These are phyloP conservation scores for Ophiodon elongatus DNA, from an alignment of 2,113 vertebrate species.

Conservation along the genomic window DNA sequence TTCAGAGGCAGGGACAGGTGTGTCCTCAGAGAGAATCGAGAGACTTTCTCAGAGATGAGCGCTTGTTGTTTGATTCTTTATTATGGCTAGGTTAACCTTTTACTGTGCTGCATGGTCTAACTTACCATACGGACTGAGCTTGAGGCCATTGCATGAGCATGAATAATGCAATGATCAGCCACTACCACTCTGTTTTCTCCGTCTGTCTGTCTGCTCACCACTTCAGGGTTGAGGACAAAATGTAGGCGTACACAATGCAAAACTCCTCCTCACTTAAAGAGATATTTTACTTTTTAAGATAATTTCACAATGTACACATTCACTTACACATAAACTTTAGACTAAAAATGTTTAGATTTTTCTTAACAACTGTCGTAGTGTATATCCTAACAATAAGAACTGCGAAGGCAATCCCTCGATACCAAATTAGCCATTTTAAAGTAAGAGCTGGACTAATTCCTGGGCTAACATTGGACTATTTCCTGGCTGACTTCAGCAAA, in stretches of 20 bases:
- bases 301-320: background rate
- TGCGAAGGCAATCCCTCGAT: no score
- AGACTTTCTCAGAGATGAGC: background rate
- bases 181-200: constrained; percentile 34
- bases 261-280: constrained; percentile 3
- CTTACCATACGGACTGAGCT: constrained; percentile 60
- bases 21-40: background rate
- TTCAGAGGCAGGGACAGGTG: background rate
- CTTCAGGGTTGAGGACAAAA: constrained; percentile 38
- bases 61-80: constrained; percentile 1
- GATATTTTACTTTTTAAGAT: background rate
- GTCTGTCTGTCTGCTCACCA: constrained; percentile 48
- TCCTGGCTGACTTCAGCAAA: background rate
- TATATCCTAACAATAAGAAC: background rate
- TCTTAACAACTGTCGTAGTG: background rate
- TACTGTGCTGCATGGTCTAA: constrained; percentile 4
- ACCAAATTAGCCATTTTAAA: background rate
- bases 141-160: constrained; percentile 62
- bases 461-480: background rate
- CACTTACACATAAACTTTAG: background rate
- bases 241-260: background rate
- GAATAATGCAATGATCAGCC: constrained; percentile 75
- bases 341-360: background rate
- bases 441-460: background rate
- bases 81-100: constrained; percentile 15